A percentile compares a stretch with the other conserved stretches of the same genome.
phyloP scores from a whole-genome alignment of 2,888 invertebrate genomes.

The Amiota communis region DNA sequence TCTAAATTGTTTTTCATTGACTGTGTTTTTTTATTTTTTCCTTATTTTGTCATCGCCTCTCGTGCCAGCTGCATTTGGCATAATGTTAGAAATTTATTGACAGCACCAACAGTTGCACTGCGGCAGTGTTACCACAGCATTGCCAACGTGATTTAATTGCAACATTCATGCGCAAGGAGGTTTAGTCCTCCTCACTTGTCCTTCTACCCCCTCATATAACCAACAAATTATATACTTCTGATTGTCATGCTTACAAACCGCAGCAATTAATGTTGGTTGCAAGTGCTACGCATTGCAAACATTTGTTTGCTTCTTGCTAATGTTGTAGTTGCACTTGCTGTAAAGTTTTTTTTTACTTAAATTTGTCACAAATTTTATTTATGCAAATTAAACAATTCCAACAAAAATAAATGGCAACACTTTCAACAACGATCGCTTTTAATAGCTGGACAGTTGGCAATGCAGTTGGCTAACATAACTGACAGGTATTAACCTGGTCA shows the following conservation, averaged over 20 bases:
- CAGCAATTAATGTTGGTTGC: slow-evolving; percentile 13
- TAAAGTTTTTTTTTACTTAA: background rate
- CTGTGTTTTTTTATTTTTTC: background rate
- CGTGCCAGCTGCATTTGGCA: slow-evolving; percentile 51
- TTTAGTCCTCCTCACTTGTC: background rate
- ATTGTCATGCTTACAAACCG: slow-evolving; percentile 4
- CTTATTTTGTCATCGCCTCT: background rate
- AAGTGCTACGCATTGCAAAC: slow-evolving; percentile 1
- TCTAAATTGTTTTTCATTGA: slow-evolving; percentile 62
- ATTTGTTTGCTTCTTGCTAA: background rate
- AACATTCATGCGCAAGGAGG: background rate
- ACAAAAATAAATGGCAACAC: no score
- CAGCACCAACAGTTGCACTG: slow-evolving; percentile 32
- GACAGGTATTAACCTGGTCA: no score
- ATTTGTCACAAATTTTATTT: slow-evolving; percentile 1
- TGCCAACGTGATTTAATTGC: slow-evolving; percentile 43
- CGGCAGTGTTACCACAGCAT: background rate
- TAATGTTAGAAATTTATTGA: slow-evolving; percentile 58
- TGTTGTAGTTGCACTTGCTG: slow-evolving; percentile 32
- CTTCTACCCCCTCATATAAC: background rate
- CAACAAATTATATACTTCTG: background rate
- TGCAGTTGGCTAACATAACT: no score
- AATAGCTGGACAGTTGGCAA: no score
- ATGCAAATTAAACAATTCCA: no score
- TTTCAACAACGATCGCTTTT: no score